phyloP scores from a whole-genome alignment of 2,797 vertebrate species.

The Xyrichtys novacula region DNA sequence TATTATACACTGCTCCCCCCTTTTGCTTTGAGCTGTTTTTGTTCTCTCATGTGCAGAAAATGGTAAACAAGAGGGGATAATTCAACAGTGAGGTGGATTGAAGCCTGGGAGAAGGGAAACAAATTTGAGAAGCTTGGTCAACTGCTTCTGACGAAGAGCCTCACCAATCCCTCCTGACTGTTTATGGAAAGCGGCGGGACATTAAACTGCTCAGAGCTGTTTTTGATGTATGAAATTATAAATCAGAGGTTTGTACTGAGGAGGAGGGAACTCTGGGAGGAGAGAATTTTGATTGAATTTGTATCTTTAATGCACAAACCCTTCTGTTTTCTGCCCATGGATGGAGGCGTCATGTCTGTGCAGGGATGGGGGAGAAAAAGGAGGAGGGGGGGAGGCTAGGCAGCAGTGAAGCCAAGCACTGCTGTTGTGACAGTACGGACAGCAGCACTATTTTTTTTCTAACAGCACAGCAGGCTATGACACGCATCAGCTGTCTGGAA shows the following conservation, averaged over 20 bases:
- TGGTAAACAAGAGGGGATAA: constrained; percentile 72
- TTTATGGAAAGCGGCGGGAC: constrained; percentile 24
- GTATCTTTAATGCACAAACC: constrained; percentile 7
- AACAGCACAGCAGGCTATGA: constrained; percentile 63
- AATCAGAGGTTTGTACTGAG: constrained; percentile 22
- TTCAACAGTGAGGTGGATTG: constrained; percentile 62
- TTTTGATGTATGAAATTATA: constrained; percentile 54
- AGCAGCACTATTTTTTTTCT: constrained; percentile 47
- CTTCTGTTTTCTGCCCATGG: constrained; percentile 10
- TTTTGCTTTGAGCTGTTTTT: constrained; percentile 77
- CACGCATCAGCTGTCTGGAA: constrained; percentile 62
- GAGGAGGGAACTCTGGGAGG: constrained; percentile 10
- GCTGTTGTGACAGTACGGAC: constrained; percentile 55
- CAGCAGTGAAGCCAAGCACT: constrained; percentile 36
- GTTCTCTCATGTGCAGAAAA: constrained; percentile 68
- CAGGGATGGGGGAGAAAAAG: constrained; percentile 5
- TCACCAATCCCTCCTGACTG: constrained; percentile 44
- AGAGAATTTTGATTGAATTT: neutral
- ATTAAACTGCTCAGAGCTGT: constrained; percentile 56
- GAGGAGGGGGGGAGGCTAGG: constrained; percentile 4
- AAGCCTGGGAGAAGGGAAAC: constrained; percentile 62
- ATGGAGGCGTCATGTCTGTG: constrained; percentile 15
- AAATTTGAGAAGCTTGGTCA: constrained; percentile 51
- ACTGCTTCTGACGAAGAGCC: constrained; percentile 46
- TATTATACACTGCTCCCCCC: constrained; percentile 62